phyloP scores from a whole-genome alignment of 2,888 invertebrate species.

The Xestia sexstrigata region DNA sequence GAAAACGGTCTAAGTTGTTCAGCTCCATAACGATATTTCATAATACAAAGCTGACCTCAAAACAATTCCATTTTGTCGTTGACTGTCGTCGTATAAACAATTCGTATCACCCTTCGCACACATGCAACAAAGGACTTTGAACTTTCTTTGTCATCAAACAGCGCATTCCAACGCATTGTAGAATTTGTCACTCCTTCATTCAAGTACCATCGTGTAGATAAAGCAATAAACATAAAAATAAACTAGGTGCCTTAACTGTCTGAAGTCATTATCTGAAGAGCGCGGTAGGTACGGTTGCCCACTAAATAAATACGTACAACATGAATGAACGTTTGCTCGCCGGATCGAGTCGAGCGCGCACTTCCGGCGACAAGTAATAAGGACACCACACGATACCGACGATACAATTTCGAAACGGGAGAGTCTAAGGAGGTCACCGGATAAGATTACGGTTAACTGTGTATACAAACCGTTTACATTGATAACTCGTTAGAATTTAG shows the following conservation, averaged over 20 bases:
- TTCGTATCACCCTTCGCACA: conserved; percentile 52
- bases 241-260: conserved; percentile 65
- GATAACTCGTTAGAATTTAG: conserved; percentile 89
- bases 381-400: conserved; percentile 86
- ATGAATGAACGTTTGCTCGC: conserved; percentile 86
- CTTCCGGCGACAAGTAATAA: conserved; percentile 87
- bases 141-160: conserved; percentile 64
- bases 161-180: conserved; percentile 61
- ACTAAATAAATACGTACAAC: conserved; percentile 86
- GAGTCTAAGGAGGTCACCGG: conserved; percentile 90
- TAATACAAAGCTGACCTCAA: conserved; percentile 43
- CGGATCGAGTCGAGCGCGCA: conserved; percentile 81
- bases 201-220: conserved; percentile 65
- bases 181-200: conserved; percentile 59
- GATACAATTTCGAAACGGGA: conserved; percentile 90
- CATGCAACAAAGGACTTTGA: conserved; percentile 60
- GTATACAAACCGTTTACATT: conserved; percentile 90
- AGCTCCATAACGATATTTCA: conserved; percentile 13
- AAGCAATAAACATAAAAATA: conserved; percentile 68
- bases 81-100: conserved; percentile 40
- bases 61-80: conserved; percentile 40
- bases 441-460: conserved; percentile 90
- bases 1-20: not conserved
- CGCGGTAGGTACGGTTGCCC: conserved; percentile 78
- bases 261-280: conserved; percentile 73